Conservation (phyloP, 2,113 vertebrate species). For the Apodemus sylvaticus region DNA sequence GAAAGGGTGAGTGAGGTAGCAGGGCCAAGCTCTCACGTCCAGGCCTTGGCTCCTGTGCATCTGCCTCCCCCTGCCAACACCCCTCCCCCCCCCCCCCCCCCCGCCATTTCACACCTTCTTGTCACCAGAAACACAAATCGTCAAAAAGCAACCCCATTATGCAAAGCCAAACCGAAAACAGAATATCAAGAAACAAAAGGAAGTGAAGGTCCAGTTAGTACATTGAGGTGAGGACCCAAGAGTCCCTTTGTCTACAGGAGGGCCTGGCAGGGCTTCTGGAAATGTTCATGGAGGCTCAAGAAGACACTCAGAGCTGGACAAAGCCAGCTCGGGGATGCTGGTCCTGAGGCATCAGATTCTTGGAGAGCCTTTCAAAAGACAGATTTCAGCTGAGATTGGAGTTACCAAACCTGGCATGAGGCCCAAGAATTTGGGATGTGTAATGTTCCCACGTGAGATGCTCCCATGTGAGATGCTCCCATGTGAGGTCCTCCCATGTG, state of each 20-base stretch:
- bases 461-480: no score
- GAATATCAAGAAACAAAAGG: background rate
- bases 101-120: background rate
- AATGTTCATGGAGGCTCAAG: background rate
- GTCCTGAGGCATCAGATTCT: background rate
- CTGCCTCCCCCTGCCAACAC: no score
- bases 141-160: no score
- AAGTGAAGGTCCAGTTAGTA: background rate
- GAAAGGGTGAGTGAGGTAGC: background rate
- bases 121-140: background rate
- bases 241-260: background rate
- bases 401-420: background rate
- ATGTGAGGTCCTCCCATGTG: no score
- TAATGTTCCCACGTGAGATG: no score
- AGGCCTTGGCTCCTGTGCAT: no score
- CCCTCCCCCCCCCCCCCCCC: background rate
- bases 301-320: background rate
- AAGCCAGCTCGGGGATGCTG: background rate
- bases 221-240: background rate
- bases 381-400: background rate
- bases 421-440: background rate
- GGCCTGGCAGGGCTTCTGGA: background rate
- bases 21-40: background rate
- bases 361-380: background rate
- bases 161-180: background rate